Evolutionary conservation across 2,797 vertebrate species (phyloP).

Genomic region (Phalanger gymnotis): DNA sequence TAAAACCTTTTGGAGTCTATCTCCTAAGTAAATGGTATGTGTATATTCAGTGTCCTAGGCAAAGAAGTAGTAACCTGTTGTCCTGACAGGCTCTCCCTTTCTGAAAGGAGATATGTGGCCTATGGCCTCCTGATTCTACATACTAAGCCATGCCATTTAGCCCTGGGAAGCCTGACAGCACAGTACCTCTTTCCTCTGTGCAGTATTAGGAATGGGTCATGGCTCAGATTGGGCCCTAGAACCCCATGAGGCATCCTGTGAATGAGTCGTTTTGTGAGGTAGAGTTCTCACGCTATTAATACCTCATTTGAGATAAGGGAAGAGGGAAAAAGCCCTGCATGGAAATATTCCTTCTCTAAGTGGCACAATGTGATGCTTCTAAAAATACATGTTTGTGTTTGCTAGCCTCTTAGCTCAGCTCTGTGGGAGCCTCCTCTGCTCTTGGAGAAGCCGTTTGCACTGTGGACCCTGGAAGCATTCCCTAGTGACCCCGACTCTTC

Average conservation of each 20-base stretch:
- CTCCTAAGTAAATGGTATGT: background rate
- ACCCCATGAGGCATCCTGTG: constrained; percentile 59
- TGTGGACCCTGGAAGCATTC: background rate
- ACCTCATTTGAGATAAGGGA: constrained; percentile 81
- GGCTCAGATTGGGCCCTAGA: constrained; percentile 17
- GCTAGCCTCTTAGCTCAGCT: constrained; percentile 65
- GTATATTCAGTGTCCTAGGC: background rate
- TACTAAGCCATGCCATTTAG: background rate
- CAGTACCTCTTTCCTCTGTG: background rate
- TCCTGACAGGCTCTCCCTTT: background rate
- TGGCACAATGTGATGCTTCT: constrained; percentile 80
- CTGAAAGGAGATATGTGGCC: background rate
- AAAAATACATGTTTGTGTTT: constrained; percentile 78
- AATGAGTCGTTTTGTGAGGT: constrained; percentile 62
- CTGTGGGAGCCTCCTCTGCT: constrained; percentile 68
- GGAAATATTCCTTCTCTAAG: constrained; percentile 80
- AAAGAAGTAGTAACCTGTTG: background rate
- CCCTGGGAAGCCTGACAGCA: background rate
- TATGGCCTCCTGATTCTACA: background rate
- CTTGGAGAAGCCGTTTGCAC: constrained; percentile 1
- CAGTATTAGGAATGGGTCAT: background rate
- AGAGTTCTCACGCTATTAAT: constrained; percentile 84
- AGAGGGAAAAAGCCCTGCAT: constrained; percentile 77
- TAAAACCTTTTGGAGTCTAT: background rate
- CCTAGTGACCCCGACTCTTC: background rate